A percentile compares a stretch with the other conserved stretches of the same genome.
Evolutionary conservation across 2,797 vertebrate genomes (phyloP).

Genomic region (Brachymystax lenok): DNA sequence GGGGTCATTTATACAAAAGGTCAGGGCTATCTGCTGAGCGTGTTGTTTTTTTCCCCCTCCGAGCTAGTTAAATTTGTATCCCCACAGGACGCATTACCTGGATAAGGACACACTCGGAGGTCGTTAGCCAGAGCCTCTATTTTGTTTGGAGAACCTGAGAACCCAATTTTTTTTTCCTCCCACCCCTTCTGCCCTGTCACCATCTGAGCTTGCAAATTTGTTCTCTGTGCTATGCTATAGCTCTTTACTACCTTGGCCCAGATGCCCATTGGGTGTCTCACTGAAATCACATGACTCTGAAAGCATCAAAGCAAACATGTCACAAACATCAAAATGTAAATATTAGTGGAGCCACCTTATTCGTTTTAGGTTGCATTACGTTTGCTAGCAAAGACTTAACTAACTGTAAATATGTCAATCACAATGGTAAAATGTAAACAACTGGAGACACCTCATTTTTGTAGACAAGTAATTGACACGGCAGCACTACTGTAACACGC

Average conservation of each 20-base stretch:
- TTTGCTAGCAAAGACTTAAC: too few species aligned
- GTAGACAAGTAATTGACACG: too few species aligned
- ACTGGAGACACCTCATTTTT: too few species aligned
- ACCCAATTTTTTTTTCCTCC: constrained; percentile 33
- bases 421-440: too few species aligned
- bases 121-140: constrained; percentile 51
- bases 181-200: constrained; percentile 21
- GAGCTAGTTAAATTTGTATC: constrained; percentile 55
- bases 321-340: constrained; percentile 1
- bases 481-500: too few species aligned
- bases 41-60: constrained; percentile 22
- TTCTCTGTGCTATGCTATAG: constrained; percentile 41
- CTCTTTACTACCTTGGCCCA: constrained; percentile 44
- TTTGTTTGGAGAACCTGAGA: constrained; percentile 37
- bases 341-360: too few species aligned
- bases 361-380: too few species aligned
- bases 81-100: constrained; percentile 56
- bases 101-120: constrained; percentile 58
- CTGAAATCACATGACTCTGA: constrained; percentile 19
- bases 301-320: constrained; percentile 23
- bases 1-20: constrained; percentile 45
- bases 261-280: constrained; percentile 3
- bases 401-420: too few species aligned
- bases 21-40: constrained; percentile 52
- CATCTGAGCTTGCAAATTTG: constrained; percentile 57